Evolutionary conservation across 1,140 invertebrate genomes (phyloP).

Genomic region (Vanessa tameamea): DNA sequence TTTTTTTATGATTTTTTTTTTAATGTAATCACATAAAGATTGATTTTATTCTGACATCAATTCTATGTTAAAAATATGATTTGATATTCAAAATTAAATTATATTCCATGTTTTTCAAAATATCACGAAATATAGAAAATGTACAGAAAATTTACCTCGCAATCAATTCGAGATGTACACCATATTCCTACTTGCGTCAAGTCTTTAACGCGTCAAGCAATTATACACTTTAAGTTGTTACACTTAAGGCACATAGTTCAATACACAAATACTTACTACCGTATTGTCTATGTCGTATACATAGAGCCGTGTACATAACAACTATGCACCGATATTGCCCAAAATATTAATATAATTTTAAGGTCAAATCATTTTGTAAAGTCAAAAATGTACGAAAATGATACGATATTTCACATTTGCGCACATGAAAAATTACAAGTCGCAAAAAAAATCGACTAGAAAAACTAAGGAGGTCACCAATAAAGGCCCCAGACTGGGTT

Average conservation of each 20-base stretch:
- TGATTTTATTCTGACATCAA: neutral
- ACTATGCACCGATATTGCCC: constrained; percentile 50
- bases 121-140: constrained; percentile 21
- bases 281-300: constrained; percentile 58
- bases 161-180: constrained; percentile 51
- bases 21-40: neutral
- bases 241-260: constrained; percentile 50
- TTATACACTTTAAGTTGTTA: constrained; percentile 49
- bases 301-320: constrained; percentile 67
- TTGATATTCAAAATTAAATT: neutral
- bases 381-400: constrained; percentile 3
- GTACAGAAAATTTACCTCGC: constrained; percentile 30
- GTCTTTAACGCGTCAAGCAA: constrained; percentile 35
- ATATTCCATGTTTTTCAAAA: neutral
- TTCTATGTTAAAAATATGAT: neutral
- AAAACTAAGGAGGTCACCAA: constrained; percentile 66
- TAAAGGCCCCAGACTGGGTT: constrained; percentile 65
- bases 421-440: constrained; percentile 32
- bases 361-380: constrained; percentile 32
- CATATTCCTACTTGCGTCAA: constrained; percentile 54
- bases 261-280: constrained; percentile 49
- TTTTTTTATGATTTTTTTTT: neutral
- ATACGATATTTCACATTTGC: constrained; percentile 26
- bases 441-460: constrained; percentile 50
- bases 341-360: constrained; percentile 43